phyloP scores from a whole-genome alignment of 2,888 invertebrate species.

The Rambutsinella grinnellia region DNA sequence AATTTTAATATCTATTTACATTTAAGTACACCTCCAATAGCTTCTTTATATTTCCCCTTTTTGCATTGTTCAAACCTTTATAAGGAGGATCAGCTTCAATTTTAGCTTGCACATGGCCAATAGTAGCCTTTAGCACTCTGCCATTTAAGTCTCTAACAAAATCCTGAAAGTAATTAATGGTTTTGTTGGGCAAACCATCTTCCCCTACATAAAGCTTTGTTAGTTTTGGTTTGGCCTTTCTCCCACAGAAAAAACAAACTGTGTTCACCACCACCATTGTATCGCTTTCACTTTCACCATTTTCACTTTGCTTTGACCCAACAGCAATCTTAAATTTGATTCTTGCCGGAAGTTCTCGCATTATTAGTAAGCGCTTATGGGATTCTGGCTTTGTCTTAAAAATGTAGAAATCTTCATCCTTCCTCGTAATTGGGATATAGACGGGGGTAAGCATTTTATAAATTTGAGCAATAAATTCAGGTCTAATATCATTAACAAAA shows the following conservation, averaged over 20 bases:
- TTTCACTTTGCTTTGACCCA: neutral
- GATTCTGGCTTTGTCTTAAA: conserved; percentile 21
- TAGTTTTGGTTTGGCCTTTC: conserved; percentile 35
- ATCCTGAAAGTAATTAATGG: conserved; percentile 54
- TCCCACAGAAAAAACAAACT: conserved; percentile 44
- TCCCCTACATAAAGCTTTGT: conserved; percentile 2
- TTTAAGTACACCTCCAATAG: no score
- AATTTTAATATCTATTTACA: no score
- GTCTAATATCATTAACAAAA: conserved; percentile 33
- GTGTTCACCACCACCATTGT: conserved; percentile 1
- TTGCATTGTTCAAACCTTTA: conserved; percentile 1
- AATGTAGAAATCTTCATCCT: conserved; percentile 50
- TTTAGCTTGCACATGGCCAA: no score
- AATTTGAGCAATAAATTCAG: conserved; percentile 36
- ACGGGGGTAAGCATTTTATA: conserved; percentile 45
- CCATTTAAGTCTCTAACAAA: conserved; percentile 53
- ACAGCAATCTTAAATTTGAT: conserved; percentile 48
- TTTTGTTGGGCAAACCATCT: neutral
- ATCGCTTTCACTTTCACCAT: neutral
- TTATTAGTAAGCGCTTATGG: conserved; percentile 34
- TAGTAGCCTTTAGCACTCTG: conserved; percentile 32
- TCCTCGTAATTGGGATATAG: conserved; percentile 46
- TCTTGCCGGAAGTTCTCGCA: conserved; percentile 35
- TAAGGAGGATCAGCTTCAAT: conserved; percentile 53
- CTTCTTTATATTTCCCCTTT: no score